Evolutionary conservation across 2,888 invertebrate species (phyloP).

Genomic region (Dioctria linearis): DNA sequence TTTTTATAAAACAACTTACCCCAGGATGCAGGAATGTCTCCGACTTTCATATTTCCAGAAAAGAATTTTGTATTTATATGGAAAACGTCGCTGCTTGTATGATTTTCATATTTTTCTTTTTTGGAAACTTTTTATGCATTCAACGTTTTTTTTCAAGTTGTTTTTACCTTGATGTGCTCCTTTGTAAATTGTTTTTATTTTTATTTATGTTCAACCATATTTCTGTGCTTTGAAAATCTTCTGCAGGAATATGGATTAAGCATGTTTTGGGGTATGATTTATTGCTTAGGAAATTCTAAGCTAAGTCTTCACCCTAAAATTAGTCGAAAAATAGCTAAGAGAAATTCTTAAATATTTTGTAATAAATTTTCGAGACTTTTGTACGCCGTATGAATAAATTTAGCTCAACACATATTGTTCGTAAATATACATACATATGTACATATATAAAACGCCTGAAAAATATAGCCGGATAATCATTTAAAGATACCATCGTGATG

Average conservation of each 20-base stretch:
- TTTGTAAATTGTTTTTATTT: background rate
- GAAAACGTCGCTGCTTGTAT: background rate
- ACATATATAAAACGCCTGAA: no score
- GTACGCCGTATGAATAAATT: no score
- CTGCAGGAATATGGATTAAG: background rate
- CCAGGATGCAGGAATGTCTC: background rate
- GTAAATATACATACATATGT: no score
- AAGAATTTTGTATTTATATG: background rate
- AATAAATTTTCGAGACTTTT: no score
- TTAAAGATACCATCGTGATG: no score
- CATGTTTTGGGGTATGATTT: background rate
- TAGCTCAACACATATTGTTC: no score
- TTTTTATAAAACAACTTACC: no score
- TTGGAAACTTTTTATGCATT: background rate
- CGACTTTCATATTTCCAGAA: background rate
- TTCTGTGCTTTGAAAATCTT: background rate
- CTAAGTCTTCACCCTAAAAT: no score
- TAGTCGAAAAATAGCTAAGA: no score
- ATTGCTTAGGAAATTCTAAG: no score
- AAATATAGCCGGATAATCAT: no score
- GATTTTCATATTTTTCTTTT: background rate
- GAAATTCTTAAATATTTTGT: no score
- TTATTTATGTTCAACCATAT: background rate
- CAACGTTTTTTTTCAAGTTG: background rate
- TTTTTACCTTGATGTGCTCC: constrained; percentile 2